These are phyloP conservation scores for Gymnoscopelus braueri DNA, from an alignment of 2,797 vertebrate genomes.

Conservation along the genomic window DNA sequence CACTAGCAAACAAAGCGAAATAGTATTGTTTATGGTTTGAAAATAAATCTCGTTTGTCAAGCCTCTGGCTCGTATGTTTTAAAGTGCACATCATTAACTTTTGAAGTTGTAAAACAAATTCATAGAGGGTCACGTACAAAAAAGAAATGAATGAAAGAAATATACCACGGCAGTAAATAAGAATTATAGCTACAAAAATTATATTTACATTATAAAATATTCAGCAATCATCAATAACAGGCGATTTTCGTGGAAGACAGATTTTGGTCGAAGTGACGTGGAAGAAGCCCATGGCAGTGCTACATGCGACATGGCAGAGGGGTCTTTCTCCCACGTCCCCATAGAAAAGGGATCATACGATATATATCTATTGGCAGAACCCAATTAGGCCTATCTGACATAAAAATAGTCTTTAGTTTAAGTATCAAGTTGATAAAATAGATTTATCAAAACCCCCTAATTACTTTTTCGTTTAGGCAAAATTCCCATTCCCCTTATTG, in stretches of 20 bases:
- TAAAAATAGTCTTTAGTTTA: slow-evolving; percentile 50
- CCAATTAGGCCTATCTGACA: slow-evolving; percentile 70
- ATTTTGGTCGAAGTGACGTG: slow-evolving; percentile 73
- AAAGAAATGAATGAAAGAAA: slow-evolving; percentile 45
- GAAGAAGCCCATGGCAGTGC: slow-evolving; percentile 78
- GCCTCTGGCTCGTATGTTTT: slow-evolving; percentile 79
- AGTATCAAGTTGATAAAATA: slow-evolving; percentile 59
- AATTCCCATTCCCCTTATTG: slow-evolving; percentile 30
- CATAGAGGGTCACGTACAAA: slow-evolving; percentile 46
- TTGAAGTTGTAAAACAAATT: slow-evolving; percentile 80
- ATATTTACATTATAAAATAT: slow-evolving; percentile 58
- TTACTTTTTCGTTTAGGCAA: slow-evolving; percentile 40
- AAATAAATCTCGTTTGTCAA: slow-evolving; percentile 66
- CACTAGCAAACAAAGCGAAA: slow-evolving; percentile 73
- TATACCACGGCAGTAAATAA: slow-evolving; percentile 58
- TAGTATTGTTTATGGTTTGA: slow-evolving; percentile 54
- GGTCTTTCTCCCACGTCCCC: slow-evolving; percentile 73
- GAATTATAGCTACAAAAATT: slow-evolving; percentile 49
- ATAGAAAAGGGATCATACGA: slow-evolving; percentile 62
- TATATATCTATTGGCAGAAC: slow-evolving; percentile 76
- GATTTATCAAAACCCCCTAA: slow-evolving; percentile 48
- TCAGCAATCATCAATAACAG: slow-evolving; percentile 53
- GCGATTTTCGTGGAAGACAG: slow-evolving; percentile 75
- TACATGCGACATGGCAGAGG: slow-evolving; percentile 79
- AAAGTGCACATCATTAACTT: slow-evolving; percentile 90